Conservation (phyloP, 2,797 vertebrate genomes). For the Diplodus sargus region DNA sequence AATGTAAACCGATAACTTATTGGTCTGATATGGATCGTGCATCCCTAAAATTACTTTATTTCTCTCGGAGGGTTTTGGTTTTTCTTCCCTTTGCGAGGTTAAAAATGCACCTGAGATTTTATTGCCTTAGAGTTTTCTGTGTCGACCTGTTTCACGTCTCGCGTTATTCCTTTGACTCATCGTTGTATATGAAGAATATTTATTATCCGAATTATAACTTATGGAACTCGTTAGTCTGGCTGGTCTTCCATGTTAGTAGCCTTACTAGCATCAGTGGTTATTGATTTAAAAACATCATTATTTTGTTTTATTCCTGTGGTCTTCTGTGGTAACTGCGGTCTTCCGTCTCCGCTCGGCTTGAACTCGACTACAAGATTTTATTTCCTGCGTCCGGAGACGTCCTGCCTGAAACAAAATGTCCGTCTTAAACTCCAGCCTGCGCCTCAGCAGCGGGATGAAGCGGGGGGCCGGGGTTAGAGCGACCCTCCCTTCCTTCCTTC, state of each 20-base stretch:
- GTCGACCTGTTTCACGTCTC: neutral
- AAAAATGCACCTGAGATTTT: slow-evolving; percentile 17
- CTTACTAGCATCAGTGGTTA: slow-evolving; percentile 42
- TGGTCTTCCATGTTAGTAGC: slow-evolving; percentile 58
- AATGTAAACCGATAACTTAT: no score
- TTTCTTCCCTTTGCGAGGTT: neutral
- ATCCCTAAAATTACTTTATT: no score
- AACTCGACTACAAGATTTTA: slow-evolving; percentile 20
- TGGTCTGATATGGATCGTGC: no score
- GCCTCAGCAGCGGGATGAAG: slow-evolving; percentile 58
- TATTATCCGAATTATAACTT: slow-evolving; percentile 31
- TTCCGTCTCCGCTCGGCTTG: slow-evolving; percentile 16
- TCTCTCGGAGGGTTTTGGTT: no score
- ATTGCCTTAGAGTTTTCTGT: slow-evolving; percentile 43
- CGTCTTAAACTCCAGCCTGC: slow-evolving; percentile 67
- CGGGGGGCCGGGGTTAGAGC: slow-evolving; percentile 33
- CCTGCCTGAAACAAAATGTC: slow-evolving; percentile 26
- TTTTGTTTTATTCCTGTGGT: neutral
- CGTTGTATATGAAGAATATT: slow-evolving; percentile 38
- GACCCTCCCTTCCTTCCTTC: slow-evolving; percentile 51
- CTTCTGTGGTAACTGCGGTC: slow-evolving; percentile 21
- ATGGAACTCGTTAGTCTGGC: slow-evolving; percentile 42
- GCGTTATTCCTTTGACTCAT: slow-evolving; percentile 16
- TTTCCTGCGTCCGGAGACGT: slow-evolving; percentile 44
- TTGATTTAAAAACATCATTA: slow-evolving; percentile 8